Evolutionary conservation across 2,888 invertebrate species (phyloP).

Genomic region (Cryptocheilus praepositus): DNA sequence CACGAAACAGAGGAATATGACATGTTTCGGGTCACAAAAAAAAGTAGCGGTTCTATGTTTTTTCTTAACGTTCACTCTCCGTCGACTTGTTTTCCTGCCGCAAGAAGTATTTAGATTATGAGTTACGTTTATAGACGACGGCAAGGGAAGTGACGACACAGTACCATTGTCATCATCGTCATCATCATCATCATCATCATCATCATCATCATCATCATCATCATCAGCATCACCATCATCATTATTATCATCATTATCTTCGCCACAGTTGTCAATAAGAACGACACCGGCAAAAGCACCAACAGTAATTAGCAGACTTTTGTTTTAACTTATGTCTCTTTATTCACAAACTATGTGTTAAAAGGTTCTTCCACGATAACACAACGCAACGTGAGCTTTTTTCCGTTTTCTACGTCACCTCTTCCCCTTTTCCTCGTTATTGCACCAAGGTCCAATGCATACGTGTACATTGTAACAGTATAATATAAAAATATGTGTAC

Average conservation of each 20-base stretch:
- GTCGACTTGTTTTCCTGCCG: constrained; percentile 6
- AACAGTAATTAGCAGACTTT: not conserved
- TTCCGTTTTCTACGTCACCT: not conserved
- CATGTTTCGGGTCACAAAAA: constrained; percentile 8
- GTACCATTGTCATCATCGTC: too few species aligned
- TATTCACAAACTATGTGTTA: not conserved
- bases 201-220: too few species aligned
- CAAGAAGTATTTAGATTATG: not conserved
- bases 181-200: too few species aligned
- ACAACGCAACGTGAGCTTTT: not conserved
- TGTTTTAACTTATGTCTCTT: not conserved
- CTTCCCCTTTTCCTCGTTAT: not conserved
- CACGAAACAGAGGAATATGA: constrained; percentile 14
- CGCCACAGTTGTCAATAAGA: too few species aligned
- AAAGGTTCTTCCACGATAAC: constrained; percentile 8
- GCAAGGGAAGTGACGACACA: too few species aligned
- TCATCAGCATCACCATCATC: too few species aligned
- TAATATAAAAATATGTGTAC: not conserved
- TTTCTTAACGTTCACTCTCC: constrained; percentile 2
- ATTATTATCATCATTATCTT: too few species aligned
- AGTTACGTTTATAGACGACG: not conserved
- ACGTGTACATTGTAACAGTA: not conserved
- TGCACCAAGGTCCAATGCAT: not conserved
- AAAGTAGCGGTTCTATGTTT: constrained; percentile 4
- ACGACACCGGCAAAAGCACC: not conserved